phyloP scores from a whole-genome alignment of 2,888 invertebrate genomes.

The Zaprionus bogoriensis region DNA sequence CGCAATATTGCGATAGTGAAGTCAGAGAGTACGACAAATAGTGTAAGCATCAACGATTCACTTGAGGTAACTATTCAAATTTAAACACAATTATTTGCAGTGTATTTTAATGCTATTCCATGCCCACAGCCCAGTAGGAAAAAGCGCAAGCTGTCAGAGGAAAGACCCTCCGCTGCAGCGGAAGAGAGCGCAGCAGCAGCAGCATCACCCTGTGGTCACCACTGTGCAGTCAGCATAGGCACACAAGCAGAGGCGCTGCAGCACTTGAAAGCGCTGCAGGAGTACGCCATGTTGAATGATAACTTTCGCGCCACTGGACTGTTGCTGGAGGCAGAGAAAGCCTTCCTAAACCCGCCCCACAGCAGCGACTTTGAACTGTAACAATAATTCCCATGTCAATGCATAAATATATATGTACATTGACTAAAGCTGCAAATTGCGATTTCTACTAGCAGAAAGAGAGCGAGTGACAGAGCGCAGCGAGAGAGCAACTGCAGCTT shows the following conservation, averaged over 20 bases:
- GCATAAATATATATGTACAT: not conserved
- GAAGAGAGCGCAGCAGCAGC: too few species aligned
- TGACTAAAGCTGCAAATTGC: too few species aligned
- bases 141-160: not conserved
- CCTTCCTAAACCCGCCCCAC: slow-evolving; percentile 58
- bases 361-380: slow-evolving; percentile 42
- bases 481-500: too few species aligned
- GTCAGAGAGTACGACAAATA: not conserved
- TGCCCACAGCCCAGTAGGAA: not conserved
- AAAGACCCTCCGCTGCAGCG: not conserved
- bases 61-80: not conserved
- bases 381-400: not conserved
- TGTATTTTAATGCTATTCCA: too few species aligned
- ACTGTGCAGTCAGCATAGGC: not conserved
- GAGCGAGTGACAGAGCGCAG: too few species aligned
- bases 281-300: slow-evolving; percentile 77
- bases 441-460: not conserved
- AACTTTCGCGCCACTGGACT: slow-evolving; percentile 80
- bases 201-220: not conserved
- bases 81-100: too few species aligned
- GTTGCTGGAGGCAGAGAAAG: slow-evolving; percentile 72
- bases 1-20: not conserved
- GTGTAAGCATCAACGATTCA: not conserved
- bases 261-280: slow-evolving; percentile 72
- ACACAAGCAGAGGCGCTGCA: slow-evolving; percentile 26